Evolutionary conservation across 1,140 invertebrate genomes (phyloP), one percentile per base, ranked within the genome.

Genomic region (Neodiprion fabricii): DNA sequence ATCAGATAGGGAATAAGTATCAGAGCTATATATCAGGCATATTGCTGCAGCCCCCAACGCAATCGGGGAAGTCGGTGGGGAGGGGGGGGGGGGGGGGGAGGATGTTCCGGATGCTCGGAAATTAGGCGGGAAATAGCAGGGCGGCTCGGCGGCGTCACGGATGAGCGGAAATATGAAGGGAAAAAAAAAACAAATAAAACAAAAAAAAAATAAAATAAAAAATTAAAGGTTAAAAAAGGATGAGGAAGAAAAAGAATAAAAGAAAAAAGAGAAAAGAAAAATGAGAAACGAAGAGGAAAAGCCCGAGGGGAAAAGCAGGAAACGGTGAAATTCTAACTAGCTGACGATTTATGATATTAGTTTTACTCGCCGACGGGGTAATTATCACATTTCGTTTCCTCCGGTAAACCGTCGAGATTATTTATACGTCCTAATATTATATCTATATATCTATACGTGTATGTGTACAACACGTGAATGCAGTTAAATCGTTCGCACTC

Each of bases 1-100:
- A 77, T 77, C 76, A 77, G 76, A 77, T 77, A 77, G 28, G 50
- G 74, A 73, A 73, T 75, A 72, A 77, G 72, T 77, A 70, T 61
- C 9, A 77, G 48, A 71, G 68, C 68, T 70, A 48, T 77, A 49
- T 71, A 74, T 77, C 73, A 77, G 71, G 66, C 74, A 67, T 40
- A n/a, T 49, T 53, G 71, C 53, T 9, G 11, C 11, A 17, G 53
- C 11, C 53, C 53, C n/a, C 53, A 17, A 12, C 53, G n/a, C n/a
- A 61, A 14, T 61, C 53, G 53, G 53, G 53, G 17, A 21, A 21
- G 65, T 67, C 70, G 70, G 61, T 40, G 75, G 53, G 23, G 28
- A n/a, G 28, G 72, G 68, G 70, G 61, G 21, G 65, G 70, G 72
- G 65, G 53, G 70, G 49, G 70, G 74, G 74, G 71, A 70, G 72